phyloP scores from a whole-genome alignment of 2,113 vertebrate species.

The Chitala chitala region DNA sequence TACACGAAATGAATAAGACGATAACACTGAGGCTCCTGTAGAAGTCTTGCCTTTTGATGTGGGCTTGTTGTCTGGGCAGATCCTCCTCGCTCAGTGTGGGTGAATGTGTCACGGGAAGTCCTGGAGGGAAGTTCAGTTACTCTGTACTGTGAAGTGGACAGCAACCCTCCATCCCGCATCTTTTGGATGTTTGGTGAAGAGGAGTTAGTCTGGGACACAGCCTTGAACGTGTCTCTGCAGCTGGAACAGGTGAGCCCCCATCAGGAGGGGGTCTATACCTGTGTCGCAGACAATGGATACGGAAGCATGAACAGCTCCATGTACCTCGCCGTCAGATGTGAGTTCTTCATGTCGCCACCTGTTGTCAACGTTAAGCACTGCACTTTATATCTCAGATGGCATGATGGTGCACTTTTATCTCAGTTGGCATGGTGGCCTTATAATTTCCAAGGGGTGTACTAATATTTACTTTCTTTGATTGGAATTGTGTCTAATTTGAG shows the following conservation, averaged over 20 bases:
- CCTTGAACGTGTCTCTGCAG: constrained; percentile 62
- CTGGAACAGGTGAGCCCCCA: constrained; percentile 66
- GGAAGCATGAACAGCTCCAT: constrained; percentile 77
- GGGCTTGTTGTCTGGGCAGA: constrained; percentile 45
- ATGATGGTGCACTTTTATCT: too few relatives aligned
- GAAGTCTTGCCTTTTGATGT: too few relatives aligned
- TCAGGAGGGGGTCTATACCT: constrained; percentile 77
- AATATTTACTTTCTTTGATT: too few relatives aligned
- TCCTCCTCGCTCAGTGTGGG: constrained; percentile 70
- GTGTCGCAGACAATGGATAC: constrained; percentile 74
- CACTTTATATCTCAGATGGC: too few relatives aligned
- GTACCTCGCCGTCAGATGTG: constrained; percentile 78
- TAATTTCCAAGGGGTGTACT: too few relatives aligned
- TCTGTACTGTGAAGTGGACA: constrained; percentile 78
- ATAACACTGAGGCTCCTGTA: too few relatives aligned
- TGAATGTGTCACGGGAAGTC: constrained; percentile 74
- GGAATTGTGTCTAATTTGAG: too few relatives aligned
- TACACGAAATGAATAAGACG: too few relatives aligned
- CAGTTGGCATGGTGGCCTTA: too few relatives aligned
- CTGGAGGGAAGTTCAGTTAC: constrained; percentile 74
- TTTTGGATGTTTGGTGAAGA: constrained; percentile 71
- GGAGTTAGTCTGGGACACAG: constrained; percentile 68
- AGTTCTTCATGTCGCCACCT: constrained; percentile 40
- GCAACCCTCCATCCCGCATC: constrained; percentile 71
- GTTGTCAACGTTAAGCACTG: too few relatives aligned